A percentile compares a stretch with the other conserved stretches of the same genome.
phyloP scores from a whole-genome alignment of 2,797 vertebrate species.

The Nothura maculosa region DNA sequence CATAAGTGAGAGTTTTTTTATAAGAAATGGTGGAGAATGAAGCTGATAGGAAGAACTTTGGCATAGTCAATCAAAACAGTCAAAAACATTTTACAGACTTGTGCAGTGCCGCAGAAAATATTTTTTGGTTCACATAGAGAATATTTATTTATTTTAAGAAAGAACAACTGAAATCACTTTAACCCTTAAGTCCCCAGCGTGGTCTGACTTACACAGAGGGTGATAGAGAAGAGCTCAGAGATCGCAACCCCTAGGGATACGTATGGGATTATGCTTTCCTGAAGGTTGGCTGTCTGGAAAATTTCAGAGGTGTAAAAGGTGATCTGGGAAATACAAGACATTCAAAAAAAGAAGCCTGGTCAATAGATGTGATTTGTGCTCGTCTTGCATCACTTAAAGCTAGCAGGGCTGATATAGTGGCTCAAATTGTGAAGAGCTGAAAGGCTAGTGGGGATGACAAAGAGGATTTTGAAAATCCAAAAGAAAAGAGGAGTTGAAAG shows the following conservation, averaged over 20 bases:
- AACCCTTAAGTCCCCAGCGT: background rate
- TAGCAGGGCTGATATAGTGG: background rate
- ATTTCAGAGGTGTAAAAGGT: slow-evolving; percentile 92
- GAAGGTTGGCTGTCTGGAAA: slow-evolving; percentile 86
- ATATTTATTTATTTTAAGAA: background rate
- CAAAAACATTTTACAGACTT: background rate
- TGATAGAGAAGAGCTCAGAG: slow-evolving; percentile 87
- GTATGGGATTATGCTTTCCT: slow-evolving; percentile 84
- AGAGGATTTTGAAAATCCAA: background rate
- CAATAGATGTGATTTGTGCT: background rate
- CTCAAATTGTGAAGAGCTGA: background rate
- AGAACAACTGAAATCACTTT: background rate
- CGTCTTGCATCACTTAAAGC: background rate
- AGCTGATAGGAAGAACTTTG: background rate
- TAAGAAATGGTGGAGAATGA: background rate
- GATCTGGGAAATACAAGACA: slow-evolving; percentile 80
- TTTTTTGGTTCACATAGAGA: background rate
- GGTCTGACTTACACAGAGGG: slow-evolving; percentile 88
- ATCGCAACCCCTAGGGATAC: slow-evolving; percentile 86
- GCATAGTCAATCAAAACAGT: background rate
- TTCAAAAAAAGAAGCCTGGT: background rate
- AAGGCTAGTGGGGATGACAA: background rate
- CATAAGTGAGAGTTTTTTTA: background rate
- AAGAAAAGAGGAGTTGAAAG: background rate
- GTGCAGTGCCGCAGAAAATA: background rate